These are phyloP conservation scores for Drosophila nr. medialis DNA, from an alignment of 2,888 invertebrate genomes.

Conservation along the genomic window DNA sequence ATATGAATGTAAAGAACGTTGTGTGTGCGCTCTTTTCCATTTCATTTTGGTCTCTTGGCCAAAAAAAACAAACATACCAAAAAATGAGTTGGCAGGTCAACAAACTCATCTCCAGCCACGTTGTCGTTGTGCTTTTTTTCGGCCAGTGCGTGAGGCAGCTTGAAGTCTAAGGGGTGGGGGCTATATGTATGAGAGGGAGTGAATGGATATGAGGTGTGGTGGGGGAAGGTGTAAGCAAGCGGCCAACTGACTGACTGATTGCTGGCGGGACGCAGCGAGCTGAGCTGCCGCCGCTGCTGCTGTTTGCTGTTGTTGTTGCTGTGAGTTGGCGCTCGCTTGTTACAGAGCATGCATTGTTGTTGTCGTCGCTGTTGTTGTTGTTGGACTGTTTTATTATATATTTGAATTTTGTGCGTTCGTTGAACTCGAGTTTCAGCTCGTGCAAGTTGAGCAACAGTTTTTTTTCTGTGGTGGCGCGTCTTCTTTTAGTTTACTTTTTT, in stretches of 20 bases:
- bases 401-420: constrained; percentile 72
- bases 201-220: not conserved
- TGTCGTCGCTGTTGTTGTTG: constrained; percentile 36
- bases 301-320: constrained; percentile 18
- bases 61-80: constrained; percentile 31
- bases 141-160: constrained; percentile 53
- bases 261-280: constrained; percentile 28
- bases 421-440: constrained; percentile 58
- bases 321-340: constrained; percentile 64
- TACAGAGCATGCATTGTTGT: constrained; percentile 64
- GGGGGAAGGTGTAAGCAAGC: constrained; percentile 15
- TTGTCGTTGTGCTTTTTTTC: constrained; percentile 58
- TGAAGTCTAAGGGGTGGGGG: not conserved
- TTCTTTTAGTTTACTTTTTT: constrained; percentile 33
- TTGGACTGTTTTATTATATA: constrained; percentile 54
- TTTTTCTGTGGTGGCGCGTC: constrained; percentile 42
- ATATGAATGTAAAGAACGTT: constrained; percentile 41
- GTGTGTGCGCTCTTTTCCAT: constrained; percentile 73
- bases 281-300: constrained; percentile 15
- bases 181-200: constrained; percentile 8
- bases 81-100: constrained; percentile 64
- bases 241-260: constrained; percentile 66
- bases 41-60: constrained; percentile 74
- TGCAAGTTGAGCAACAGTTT: constrained; percentile 56
- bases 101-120: constrained; percentile 73